Evolutionary conservation across 2,797 vertebrate species (phyloP).

Genomic region (Falco rusticolus): DNA sequence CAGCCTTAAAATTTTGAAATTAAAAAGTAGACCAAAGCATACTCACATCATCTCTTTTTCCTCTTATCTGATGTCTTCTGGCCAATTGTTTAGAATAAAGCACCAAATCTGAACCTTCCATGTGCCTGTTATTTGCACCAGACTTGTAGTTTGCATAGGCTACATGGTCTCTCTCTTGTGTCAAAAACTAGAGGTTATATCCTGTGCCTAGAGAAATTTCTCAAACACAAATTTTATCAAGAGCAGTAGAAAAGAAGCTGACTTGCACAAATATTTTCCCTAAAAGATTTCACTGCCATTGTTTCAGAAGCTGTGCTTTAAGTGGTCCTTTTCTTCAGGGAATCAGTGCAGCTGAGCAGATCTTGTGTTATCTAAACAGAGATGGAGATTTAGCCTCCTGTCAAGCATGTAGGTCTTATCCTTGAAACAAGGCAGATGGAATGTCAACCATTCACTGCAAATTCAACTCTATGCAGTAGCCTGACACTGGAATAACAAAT

Average conservation of each 20-base stretch:
- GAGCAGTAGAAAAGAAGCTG: neutral
- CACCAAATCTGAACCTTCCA: neutral
- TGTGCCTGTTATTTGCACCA: neutral
- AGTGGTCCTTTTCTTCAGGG: neutral
- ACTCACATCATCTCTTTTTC: neutral
- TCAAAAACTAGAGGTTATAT: neutral
- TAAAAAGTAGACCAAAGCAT: neutral
- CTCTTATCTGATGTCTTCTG: neutral
- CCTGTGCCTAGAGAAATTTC: neutral
- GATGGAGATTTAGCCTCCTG: neutral
- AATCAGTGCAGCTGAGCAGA: neutral
- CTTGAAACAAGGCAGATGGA: neutral
- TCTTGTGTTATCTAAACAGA: neutral
- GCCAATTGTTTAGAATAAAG: neutral
- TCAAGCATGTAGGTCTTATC: neutral
- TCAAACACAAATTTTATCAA: neutral
- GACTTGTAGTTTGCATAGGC: neutral
- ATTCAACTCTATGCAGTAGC: neutral
- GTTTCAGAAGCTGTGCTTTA: neutral
- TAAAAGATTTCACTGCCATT: neutral
- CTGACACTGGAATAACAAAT: conserved; percentile 43
- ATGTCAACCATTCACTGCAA: conserved; percentile 12
- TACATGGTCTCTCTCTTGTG: neutral
- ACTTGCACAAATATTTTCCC: neutral
- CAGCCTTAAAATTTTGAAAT: neutral